Conservation (phyloP, 2,888 invertebrate genomes). For the Zaprionus bogoriensis region DNA sequence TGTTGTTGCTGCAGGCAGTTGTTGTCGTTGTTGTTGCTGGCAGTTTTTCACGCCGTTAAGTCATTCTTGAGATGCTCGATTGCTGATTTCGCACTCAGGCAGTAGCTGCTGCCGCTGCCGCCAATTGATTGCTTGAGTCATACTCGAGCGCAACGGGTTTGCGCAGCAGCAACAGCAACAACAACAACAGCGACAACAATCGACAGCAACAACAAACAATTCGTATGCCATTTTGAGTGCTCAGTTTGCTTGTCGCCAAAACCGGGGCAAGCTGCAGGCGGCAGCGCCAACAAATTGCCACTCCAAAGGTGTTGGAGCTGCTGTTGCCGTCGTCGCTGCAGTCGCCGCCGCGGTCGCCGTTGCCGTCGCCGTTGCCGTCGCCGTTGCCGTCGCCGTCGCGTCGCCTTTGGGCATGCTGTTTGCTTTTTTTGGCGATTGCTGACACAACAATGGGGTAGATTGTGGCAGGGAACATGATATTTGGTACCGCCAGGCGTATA, state of each 20-base stretch:
- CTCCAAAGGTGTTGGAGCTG: conserved; percentile 73
- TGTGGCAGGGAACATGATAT: conserved; percentile 42
- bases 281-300: conserved; percentile 74
- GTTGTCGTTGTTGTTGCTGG: conserved; percentile 5
- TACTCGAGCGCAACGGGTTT: conserved; percentile 68
- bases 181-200: conserved; percentile 19
- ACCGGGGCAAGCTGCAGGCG: conserved; percentile 37
- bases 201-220: conserved; percentile 18
- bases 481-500: conserved; percentile 49
- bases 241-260: conserved; percentile 68
- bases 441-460: conserved; percentile 69
- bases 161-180: conserved; percentile 24
- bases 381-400: conserved; percentile 2
- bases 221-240: conserved; percentile 40
- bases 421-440: conserved; percentile 63
- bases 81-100: conserved; percentile 64
- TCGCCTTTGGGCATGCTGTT: conserved; percentile 54
- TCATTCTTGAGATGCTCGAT: conserved; percentile 74
- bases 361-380: conserved; percentile 17
- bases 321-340: conserved; percentile 14
- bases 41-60: conserved; percentile 65
- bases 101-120: conserved; percentile 42
- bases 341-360: conserved; percentile 2
- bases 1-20: no score
- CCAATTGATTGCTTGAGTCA: conserved; percentile 77